Evolutionary conservation across 2,888 invertebrate species (phyloP), one percentile per base, ranked within the genome.

Genomic region (Timandra comae): DNA sequence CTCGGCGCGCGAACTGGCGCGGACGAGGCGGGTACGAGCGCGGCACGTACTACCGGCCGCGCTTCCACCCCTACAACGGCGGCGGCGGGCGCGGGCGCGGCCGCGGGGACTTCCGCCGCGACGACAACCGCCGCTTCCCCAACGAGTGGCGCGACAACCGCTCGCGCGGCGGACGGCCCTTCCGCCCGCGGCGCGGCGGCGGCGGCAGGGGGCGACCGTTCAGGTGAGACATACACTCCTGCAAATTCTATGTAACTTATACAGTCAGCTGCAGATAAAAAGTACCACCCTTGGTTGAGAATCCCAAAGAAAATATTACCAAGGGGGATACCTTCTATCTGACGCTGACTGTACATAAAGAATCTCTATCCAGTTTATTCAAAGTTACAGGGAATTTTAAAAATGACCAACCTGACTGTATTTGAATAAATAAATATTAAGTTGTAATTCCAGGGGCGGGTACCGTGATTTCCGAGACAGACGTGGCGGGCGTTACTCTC

Each of bases 41-140:
- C 33, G 93, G 93, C 43, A 93, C 92, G 1, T 93, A 93, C 73
- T 93, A 93, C 79, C 91, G 92, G 52, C 93, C 93, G 1, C 88
- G 93, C 43, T 92, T 93, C 87, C 91, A 92, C 64, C 87, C 88
- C 10, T 90, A 88, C 73, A 88, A 87, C 64, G 86, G 88, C 22
- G 87, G 90, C 30, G 87, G 88, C 2, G 79, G 86, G 2, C 60
- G 64, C n/a, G 60, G 85, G 57, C 63, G 88, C 50, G 56, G 79
- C 39, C 75, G 82, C 20, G 66, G 63, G 0, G 85, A 84, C 68
- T 84, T 85, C 70, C 51, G 84, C 0, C 46, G 75, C 2, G 67
- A 78, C 52, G 77, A 77, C 52, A 60, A 61, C n/a, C 52, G 79
- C 0, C 58, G 77, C 27, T 77, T 76, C 63, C 69, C 53, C 35